Evolutionary conservation across 2,797 vertebrate species (phyloP).

Genomic region (Thripadectes ignobilis): DNA sequence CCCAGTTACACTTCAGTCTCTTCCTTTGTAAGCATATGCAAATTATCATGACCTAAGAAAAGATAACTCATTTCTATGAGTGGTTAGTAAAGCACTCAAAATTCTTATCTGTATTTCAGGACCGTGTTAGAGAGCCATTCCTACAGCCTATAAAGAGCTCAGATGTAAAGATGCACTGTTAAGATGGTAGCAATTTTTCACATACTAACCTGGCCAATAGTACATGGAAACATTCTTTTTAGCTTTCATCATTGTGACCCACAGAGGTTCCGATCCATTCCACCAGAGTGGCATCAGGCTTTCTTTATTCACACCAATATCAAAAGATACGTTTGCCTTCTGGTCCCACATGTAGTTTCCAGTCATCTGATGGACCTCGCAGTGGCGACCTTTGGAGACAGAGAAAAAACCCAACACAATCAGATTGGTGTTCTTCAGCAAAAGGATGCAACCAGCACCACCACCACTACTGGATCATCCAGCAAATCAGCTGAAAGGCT

Average conservation of each 20-base stretch:
- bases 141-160: neutral
- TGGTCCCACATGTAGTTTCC: constrained; percentile 97
- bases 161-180: neutral
- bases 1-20: neutral
- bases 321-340: constrained; percentile 82
- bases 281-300: constrained; percentile 92
- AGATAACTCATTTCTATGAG: neutral
- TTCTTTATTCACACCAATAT: constrained; percentile 88
- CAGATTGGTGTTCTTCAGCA: neutral
- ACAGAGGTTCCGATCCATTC: constrained; percentile 92
- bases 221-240: constrained; percentile 90
- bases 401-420: neutral
- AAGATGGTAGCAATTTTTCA: neutral
- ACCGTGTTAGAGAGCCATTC: neutral
- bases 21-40: neutral
- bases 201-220: constrained; percentile 93
- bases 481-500: neutral
- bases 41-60: neutral
- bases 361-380: constrained; percentile 91
- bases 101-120: neutral
- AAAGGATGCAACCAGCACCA: neutral
- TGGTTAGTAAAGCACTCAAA: neutral
- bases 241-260: constrained; percentile 90
- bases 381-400: constrained; percentile 82
- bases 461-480: neutral